phyloP scores from a whole-genome alignment of 2,797 vertebrate species.

The Syngnathus acus region DNA sequence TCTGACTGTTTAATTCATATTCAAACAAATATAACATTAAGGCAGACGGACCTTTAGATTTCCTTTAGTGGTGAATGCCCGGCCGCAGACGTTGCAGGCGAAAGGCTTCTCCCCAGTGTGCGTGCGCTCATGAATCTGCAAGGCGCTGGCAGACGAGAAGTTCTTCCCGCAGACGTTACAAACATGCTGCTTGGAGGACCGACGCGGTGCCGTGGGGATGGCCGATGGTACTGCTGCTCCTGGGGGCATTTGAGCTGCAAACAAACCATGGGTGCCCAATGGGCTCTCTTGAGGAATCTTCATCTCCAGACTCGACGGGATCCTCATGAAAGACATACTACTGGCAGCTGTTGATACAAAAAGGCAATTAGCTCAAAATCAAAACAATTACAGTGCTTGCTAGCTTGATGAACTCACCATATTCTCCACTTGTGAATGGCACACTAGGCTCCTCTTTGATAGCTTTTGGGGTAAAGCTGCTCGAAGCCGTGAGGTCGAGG shows the following conservation, averaged over 20 bases:
- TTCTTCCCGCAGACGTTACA: slow-evolving; percentile 88
- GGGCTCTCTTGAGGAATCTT: slow-evolving; percentile 76
- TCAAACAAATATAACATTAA: too few relatives aligned
- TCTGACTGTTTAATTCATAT: too few relatives aligned
- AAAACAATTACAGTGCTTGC: not conserved
- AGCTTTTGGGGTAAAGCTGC: slow-evolving; percentile 68
- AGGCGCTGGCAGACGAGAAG: slow-evolving; percentile 93
- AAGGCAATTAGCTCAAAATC: slow-evolving; percentile 10
- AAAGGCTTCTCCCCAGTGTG: slow-evolving; percentile 98
- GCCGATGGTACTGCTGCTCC: slow-evolving; percentile 70
- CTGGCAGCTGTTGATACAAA: slow-evolving; percentile 64
- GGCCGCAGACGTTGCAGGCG: slow-evolving; percentile 89
- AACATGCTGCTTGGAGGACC: slow-evolving; percentile 86
- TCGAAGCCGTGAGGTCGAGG: slow-evolving; percentile 84
- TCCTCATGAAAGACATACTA: slow-evolving; percentile 75
- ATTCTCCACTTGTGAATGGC: slow-evolving; percentile 74
- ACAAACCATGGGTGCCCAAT: slow-evolving; percentile 62
- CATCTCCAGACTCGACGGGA: slow-evolving; percentile 84
- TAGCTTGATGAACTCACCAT: slow-evolving; percentile 57
- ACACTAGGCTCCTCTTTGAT: slow-evolving; percentile 81
- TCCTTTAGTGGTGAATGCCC: slow-evolving; percentile 97
- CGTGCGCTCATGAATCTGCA: slow-evolving; percentile 96
- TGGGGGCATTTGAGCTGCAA: slow-evolving; percentile 74
- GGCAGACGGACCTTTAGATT: slow-evolving; percentile 84
- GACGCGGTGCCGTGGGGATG: slow-evolving; percentile 68